Base-by-base conservation (phyloP, 2,888 invertebrate species). In the Eristalis tenax region DNA sequence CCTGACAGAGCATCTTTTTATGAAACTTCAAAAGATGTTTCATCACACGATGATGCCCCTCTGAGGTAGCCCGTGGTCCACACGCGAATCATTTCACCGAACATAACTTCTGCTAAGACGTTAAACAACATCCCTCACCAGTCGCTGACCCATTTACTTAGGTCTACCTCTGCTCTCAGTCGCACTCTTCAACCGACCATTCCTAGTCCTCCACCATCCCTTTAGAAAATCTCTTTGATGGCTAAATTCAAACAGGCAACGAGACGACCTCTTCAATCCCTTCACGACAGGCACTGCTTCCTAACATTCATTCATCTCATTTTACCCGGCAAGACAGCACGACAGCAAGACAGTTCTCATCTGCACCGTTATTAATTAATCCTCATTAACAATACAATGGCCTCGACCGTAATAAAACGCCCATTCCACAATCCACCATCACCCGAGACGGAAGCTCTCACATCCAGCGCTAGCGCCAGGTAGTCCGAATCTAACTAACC, bases 361-460 rank as follows among this genome's bases (percentile, higher is more conserved):
- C 70, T 22, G 56, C 23, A 22, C 82, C 74, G 74, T 86, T 78
- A 85, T 81, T 74, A 78, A 86, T 86, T 65, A 50, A 18, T 78
- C 18, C 10, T 75, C 82, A 86, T 86, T 74, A 86, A 74, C 65
- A 66, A 86, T 81, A 74, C 82, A 85, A 73, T 77, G 77, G 84
- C 73, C 73, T 32, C 71, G 22, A 64, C 71, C 40, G 68, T 35
- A 15, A 50, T 38, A 68, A 81, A 57, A 57, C 68, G 59, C 76
- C 81, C 63, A 81, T 57, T 68, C n/a, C 43, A 73, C 59, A 15
- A 35, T 35, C 5, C 5, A 71, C 59, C 28, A 13, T 38, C 11
- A 2, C 1, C 35, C 11, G 35, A 38, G n/a, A n/a, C 68, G 28
- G 35, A 57, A 22, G n/a, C 23, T 26, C 32, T 50, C 43, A 68